These are phyloP conservation scores for Propsilocerus akamusi DNA, from an alignment of 1,140 invertebrate genomes.

Conservation along the genomic window DNA sequence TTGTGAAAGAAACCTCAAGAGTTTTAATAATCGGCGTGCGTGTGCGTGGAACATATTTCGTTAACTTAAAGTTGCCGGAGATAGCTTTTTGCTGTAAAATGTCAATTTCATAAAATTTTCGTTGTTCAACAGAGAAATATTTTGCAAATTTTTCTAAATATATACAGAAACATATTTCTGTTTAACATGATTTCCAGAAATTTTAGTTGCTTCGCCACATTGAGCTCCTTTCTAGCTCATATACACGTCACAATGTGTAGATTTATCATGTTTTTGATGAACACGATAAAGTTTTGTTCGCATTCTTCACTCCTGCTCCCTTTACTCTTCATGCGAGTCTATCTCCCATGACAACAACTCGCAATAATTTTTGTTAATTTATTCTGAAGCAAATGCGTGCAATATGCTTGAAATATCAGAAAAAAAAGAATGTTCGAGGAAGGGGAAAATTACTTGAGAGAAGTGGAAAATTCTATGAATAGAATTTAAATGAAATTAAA, in stretches of 20 bases:
- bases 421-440: not conserved
- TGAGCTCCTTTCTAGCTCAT: not conserved
- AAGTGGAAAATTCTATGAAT: not conserved
- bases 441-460: not conserved
- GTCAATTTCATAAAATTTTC: not conserved
- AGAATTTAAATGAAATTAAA: not conserved
- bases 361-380: constrained; percentile 1
- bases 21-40: too few relatives aligned
- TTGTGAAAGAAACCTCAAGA: too few relatives aligned
- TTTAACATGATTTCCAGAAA: not conserved
- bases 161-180: not conserved
- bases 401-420: not conserved
- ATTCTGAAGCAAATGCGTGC: not conserved
- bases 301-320: not conserved
- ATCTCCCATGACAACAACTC: not conserved
- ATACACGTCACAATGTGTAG: not conserved
- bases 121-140: not conserved
- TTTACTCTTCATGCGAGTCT: not conserved
- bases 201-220: not conserved
- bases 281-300: not conserved
- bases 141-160: not conserved
- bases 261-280: not conserved
- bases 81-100: constrained; percentile 1
- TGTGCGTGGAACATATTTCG: too few relatives aligned
- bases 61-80: too few relatives aligned